Base-by-base conservation (phyloP, 2,113 vertebrate species). In the Oceanites oceanicus region DNA sequence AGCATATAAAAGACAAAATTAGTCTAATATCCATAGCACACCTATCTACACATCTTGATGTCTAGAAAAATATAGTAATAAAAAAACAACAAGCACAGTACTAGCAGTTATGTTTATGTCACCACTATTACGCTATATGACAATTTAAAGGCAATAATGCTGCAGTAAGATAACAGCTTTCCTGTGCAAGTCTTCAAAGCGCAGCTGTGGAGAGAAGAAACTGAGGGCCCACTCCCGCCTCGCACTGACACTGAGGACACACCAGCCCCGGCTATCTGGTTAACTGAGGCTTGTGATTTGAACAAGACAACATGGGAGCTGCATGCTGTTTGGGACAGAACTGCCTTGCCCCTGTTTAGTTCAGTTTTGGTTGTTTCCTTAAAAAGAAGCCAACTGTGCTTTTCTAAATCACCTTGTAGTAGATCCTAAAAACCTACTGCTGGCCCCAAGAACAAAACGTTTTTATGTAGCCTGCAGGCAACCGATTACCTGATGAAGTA, bases 101-200 rank as follows among this genome's bases (percentile, higher is more conserved):
- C 32, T 36, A 58, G 10, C 52, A 61, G 30, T 32, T 40, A 52
- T 3, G 40, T 49, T 76, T 44, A 22, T 10, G n/a, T 56, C 56
- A 55, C 44, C 68, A 11, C 32, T 63, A 4, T 21, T 11, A 47
- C 0, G 5, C 52, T 44, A 0, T 3, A 38, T 13, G n/a, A 40
- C n/a, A 86, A 66, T 9, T 11, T 36, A 53, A 65, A 94, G 83
- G 74, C 44, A 63, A 16, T 13, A 74, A 52, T 9, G 52, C 5
- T 61, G n/a, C 34, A 59, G 59, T 30, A 49, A 49, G 59, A 10
- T 2, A 80, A 58, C 10, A 50, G 13, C 45, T 61, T 29, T 49
- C 30, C 66, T 32, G 9, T 8, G 34, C 47, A 78, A 52, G 59
- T 14, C 67, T 36, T 32, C 12, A 1, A 12, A 47, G 30, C 1